These are phyloP conservation scores for Parnassius orleans DNA, from an alignment of 2,888 invertebrate genomes.

Conservation along the genomic window DNA sequence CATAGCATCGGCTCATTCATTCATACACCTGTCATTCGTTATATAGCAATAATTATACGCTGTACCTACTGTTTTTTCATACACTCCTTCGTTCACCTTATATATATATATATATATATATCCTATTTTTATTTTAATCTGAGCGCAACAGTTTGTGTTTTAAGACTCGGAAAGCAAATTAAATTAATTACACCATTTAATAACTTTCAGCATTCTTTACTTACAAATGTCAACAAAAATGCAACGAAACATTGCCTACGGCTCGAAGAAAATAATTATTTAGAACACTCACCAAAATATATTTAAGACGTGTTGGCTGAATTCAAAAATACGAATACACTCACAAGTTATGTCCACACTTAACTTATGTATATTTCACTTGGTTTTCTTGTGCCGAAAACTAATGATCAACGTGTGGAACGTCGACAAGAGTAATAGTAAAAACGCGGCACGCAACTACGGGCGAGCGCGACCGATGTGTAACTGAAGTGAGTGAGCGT, in stretches of 20 bases:
- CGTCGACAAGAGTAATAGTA: conserved; percentile 30
- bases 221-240: conserved; percentile 52
- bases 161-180: too few species aligned
- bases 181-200: too few species aligned
- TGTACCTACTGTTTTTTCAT: conserved; percentile 9
- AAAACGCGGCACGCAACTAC: conserved; percentile 31
- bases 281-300: conserved; percentile 49
- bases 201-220: neutral
- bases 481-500: conserved; percentile 43
- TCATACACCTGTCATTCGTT: conserved; percentile 50
- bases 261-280: conserved; percentile 25
- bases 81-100: conserved; percentile 11
- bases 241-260: conserved; percentile 22
- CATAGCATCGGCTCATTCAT: conserved; percentile 38
- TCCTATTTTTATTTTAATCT: too few species aligned
- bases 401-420: conserved; percentile 56
- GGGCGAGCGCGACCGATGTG: conserved; percentile 37
- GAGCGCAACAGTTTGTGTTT: too few species aligned
- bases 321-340: conserved; percentile 43
- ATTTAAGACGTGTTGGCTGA: conserved; percentile 31
- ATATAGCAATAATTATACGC: conserved; percentile 25
- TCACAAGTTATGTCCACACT: conserved; percentile 42
- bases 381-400: conserved; percentile 69
- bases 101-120: neutral
- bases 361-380: conserved; percentile 58